phyloP scores from a whole-genome alignment of 2,888 invertebrate species.

The Drosophila testacea region DNA sequence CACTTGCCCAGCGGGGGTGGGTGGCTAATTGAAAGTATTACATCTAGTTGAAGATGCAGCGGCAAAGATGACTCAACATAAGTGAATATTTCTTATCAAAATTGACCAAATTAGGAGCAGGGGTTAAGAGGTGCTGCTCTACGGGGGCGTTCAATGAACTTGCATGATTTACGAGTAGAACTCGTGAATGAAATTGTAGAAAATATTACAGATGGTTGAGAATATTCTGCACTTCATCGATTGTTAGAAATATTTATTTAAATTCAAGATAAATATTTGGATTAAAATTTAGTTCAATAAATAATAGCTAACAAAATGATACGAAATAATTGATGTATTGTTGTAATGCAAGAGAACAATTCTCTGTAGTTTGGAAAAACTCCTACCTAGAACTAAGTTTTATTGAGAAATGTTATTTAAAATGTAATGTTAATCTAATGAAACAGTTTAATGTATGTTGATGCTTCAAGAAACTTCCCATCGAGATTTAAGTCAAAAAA shows the following conservation, averaged over 20 bases:
- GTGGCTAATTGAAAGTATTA: slow-evolving; percentile 46
- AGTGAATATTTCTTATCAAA: slow-evolving; percentile 32
- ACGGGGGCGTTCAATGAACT: slow-evolving; percentile 53
- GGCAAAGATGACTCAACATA: slow-evolving; percentile 24
- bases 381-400: too few relatives aligned
- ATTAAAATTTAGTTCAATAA: not conserved
- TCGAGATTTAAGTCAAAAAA: slow-evolving; percentile 19
- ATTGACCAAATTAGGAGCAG: slow-evolving; percentile 26
- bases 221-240: not conserved
- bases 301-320: not conserved
- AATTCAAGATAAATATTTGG: not conserved
- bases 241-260: not conserved
- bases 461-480: slow-evolving; percentile 1
- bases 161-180: slow-evolving; percentile 7
- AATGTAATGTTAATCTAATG: too few relatives aligned
- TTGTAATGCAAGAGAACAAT: too few relatives aligned
- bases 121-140: slow-evolving; percentile 50
- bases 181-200: slow-evolving; percentile 1
- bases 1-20: slow-evolving; percentile 39
- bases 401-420: too few relatives aligned
- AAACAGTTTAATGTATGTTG: too few relatives aligned
- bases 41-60: slow-evolving; percentile 17
- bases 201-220: not conserved
- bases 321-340: too few relatives aligned
- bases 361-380: not conserved